Base-by-base conservation (phyloP, 92 coral and sea anemone genomes). In the Pocillopora meandrina region DNA sequence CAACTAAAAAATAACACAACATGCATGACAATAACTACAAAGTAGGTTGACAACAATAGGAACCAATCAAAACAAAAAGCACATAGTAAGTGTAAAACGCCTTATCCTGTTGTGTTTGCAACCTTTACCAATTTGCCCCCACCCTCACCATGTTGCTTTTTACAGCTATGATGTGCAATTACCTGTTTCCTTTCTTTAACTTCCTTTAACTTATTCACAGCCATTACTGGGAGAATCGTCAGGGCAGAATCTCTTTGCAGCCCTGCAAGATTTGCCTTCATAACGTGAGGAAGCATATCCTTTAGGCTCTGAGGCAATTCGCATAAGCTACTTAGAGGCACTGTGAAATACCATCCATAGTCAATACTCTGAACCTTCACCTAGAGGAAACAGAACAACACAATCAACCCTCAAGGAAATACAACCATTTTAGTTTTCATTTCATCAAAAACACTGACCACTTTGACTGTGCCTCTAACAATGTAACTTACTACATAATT, bases 341-440 rank as follows among this genome's bases (percentile, higher is more conserved):
- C 67, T 6, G 21, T 63, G 33, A 65, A 75, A 17, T 2, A 7
- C 20, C 21, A 72, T 26, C 90, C 90, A 59, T 73, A 55, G 62
- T 87, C 90, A 52, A 87, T 57, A 20, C 52, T 34, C 17, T 60
- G 57, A 21, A 87, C 70, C 17, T 17, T 55, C 18, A 80, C 90
- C 90, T 87, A 59, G 12, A 1, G 33, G 64, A 21, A 72, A 21
- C 6, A 72, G 20, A 42, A 61, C 2, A 26, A 20, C 16, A 33
- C 6, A 60, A 74, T 9, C 62, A 49, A 11, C 20, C 31, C 10
- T 60, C 10, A 1, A 7, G 8, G 16, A 23, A 8, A 13, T 67
- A 36, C 34, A 7, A 42, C 5, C 0, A 42, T 42, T 42, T 42
- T 7, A 42, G 52, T 42, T 42, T 42, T 1, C 4, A 42, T 42